A percentile compares a stretch with the other conserved stretches of the same genome.
These are phyloP conservation scores for Caretta caretta DNA, from an alignment of 2,113 vertebrate species.

Conservation along the genomic window DNA sequence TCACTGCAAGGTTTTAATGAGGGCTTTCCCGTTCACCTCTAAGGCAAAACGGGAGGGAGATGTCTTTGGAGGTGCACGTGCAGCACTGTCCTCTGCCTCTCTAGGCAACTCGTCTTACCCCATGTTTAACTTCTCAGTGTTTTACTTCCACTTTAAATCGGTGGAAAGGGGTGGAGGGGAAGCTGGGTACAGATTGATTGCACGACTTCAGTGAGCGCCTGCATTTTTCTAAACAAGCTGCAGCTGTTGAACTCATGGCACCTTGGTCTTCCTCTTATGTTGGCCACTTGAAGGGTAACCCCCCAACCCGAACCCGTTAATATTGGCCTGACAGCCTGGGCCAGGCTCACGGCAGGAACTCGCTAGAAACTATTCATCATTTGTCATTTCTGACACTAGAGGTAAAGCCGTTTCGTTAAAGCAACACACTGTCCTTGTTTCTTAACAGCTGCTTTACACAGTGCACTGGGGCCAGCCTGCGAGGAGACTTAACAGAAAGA, in stretches of 20 bases:
- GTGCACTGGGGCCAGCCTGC: neutral
- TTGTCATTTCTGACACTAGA: conserved; percentile 56
- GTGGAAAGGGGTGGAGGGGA: neutral
- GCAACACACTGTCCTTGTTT: conserved; percentile 54
- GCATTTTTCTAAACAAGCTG: neutral
- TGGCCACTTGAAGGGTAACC: neutral
- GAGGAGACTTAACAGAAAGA: neutral
- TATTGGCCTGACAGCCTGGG: conserved; percentile 26
- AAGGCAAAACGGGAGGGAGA: neutral
- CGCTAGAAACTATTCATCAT: conserved; percentile 68
- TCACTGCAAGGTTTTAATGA: no score
- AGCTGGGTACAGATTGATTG: neutral
- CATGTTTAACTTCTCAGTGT: rapidly evolving
- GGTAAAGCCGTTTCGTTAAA: conserved; percentile 34
- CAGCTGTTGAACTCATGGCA: neutral
- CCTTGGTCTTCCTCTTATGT: neutral
- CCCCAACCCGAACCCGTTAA: neutral
- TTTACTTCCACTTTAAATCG: neutral
- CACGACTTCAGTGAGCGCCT: neutral
- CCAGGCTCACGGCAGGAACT: conserved; percentile 34
- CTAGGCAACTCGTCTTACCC: neutral
- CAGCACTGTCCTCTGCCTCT: rapidly evolving
- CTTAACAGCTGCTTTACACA: conserved; percentile 3
- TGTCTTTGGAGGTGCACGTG: rapidly evolving
- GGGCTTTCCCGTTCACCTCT: neutral